Evolutionary conservation across 53 echinoderm and acorn worm genomes (phyloP), one percentile per base, ranked within the genome.

Genomic region (Actinopyga echinites): DNA sequence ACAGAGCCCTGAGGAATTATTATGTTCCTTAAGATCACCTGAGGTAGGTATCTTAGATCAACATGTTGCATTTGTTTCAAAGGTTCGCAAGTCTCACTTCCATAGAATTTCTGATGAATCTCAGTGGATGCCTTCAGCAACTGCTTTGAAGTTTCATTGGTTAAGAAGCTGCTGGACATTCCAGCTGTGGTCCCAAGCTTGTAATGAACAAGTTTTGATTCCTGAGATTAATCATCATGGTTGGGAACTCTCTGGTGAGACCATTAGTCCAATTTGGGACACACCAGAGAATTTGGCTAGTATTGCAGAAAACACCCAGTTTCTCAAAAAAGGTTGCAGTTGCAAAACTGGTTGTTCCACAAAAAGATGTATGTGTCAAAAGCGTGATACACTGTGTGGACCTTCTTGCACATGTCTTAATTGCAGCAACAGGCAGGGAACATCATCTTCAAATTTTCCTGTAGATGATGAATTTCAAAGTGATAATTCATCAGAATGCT

Each of bases 91-190:
- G 4, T 9, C 8, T 35, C 55, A 65, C 30, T 80, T 80, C 10
- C 86, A 86, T 33, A 21, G 65, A 13, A 80, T 86, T 80, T 55
- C 56, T 33, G 44, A 79, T 71, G 91, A 91, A 55, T 60, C 86
- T 56, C 79, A 87, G 44, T 65, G 86, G 61, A 37, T 57, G 57
- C 81, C 81, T 20, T 81, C 61, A 34, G 20, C 56, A 45, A 60
- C 57, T 57, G 81, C 60, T 32, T 59, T 80, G n/a, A 4, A 34
- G 9, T 38, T 7, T 19, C 81, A 58, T 23, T 80, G 60, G 81
- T 33, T 29, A 61, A 26, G 81, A 19, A 58, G 81, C 34, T 59
- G 56, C n/a, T 59, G 60, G 58, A 57, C 57, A 10, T 12, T 25
- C 3, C 29, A 59, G 32, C 38, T 80, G 13, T 80, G 81, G 81